Base-by-base conservation (phyloP, 2,888 invertebrate genomes). In the Frankliniella intonsa region DNA sequence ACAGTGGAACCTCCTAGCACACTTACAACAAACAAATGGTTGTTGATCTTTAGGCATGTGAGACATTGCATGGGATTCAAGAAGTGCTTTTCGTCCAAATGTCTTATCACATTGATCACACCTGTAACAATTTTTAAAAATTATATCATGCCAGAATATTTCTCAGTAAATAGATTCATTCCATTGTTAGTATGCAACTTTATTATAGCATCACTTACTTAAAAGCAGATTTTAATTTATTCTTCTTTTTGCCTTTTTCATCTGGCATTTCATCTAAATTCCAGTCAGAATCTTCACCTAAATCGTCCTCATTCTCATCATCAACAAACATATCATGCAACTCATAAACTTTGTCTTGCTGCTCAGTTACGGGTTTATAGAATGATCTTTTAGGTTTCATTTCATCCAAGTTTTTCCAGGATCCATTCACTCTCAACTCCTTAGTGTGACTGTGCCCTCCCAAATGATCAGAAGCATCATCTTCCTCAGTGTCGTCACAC, bases 41-140 rank as follows among this genome's bases (percentile, higher is more conserved):
- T 90, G 87, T 83, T 90, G 89, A 0, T 89, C 87, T 86, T 90
- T 90, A n/a, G 90, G 90, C 84, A 90, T 85, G 84, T 90, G 90
- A 84, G 89, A 87, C 87, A 90, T 87, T 85, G 90, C 89, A 85
- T 90, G 90, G 85, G 89, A 90, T 84, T 89, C 88, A 83, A 90
- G 86, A 19, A 89, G 89, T 81, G 88, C 87, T 83, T 88, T 82
- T 11, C 90, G 88, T 87, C 89, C 90, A 69, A 90, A 88, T 84
- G 90, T 88, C 84, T 89, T 88, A n/a, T 89, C 89, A 85, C 90
- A 90, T 86, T 89, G 89, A 84, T 90, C 90, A 86, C 90, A 90
- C 62, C 90, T 90, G 86, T 81, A 55, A 82, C 82, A 76, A 79
- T 82, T 51, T 80, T 55, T 38, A 50, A 82, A 81, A 80, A 82